Conservation (phyloP, 2,888 invertebrate genomes). For the Ormia ochracea region DNA sequence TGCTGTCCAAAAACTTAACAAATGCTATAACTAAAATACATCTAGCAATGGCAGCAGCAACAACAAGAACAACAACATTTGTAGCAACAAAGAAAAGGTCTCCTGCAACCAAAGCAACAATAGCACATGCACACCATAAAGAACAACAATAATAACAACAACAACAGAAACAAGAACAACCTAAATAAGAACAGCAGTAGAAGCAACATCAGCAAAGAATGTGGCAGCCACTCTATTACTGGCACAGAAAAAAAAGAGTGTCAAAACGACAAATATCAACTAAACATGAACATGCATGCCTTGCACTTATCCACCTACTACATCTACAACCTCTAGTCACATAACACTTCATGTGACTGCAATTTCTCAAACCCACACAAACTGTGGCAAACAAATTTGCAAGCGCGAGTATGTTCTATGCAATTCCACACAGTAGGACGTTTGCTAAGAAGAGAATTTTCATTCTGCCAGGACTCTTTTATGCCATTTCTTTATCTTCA, state of each 20-base stretch:
- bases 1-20: conserved; percentile 59
- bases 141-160: neutral
- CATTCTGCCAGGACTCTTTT: no score
- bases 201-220: conserved; percentile 40
- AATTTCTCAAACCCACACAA: conserved; percentile 21
- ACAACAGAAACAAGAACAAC: neutral
- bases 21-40: conserved; percentile 47
- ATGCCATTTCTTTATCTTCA: no score
- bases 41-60: conserved; percentile 5
- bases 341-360: conserved; percentile 36
- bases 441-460: neutral
- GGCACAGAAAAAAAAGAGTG: conserved; percentile 58
- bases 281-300: conserved; percentile 57
- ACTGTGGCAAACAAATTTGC: conserved; percentile 34
- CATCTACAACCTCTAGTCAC: neutral
- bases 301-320: conserved; percentile 21
- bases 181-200: neutral
- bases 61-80: conserved; percentile 1
- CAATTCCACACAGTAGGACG: neutral
- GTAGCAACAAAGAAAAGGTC: neutral
- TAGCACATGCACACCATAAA: neutral
- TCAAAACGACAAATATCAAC: conserved; percentile 63
- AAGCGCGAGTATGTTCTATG: conserved; percentile 48
- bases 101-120: neutral
- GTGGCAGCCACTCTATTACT: conserved; percentile 55